Conservation (phyloP, 2,888 invertebrate species). For the Helleia helle region DNA sequence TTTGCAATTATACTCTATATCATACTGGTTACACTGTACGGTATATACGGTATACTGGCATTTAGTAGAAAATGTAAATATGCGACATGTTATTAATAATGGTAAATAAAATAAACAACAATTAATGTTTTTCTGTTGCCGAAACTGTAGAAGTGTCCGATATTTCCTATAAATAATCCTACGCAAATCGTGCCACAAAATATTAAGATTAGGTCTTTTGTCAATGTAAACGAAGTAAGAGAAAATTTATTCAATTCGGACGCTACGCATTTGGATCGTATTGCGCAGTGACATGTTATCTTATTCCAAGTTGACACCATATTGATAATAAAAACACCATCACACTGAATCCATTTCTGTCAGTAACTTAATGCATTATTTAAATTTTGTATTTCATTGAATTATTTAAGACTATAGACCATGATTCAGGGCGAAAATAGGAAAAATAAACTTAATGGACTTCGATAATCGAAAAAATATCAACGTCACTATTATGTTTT, state of each 20-base stretch:
- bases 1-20: too few relatives aligned
- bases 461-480: background rate
- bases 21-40: too few relatives aligned
- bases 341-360: constrained; percentile 16
- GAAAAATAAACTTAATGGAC: too few relatives aligned
- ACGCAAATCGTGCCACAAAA: background rate
- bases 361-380: constrained; percentile 10
- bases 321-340: constrained; percentile 53
- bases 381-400: constrained; percentile 3
- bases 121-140: too few relatives aligned
- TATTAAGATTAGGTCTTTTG: background rate
- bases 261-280: constrained; percentile 38
- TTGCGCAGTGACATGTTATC: constrained; percentile 61
- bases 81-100: too few relatives aligned
- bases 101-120: too few relatives aligned
- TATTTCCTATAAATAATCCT: too few relatives aligned
- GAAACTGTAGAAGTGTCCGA: too few relatives aligned
- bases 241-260: background rate
- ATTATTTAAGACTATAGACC: constrained; percentile 11
- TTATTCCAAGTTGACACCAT: constrained; percentile 44
- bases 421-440: too few relatives aligned
- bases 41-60: too few relatives aligned
- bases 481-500: too few relatives aligned
- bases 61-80: too few relatives aligned
- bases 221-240: background rate